These are phyloP conservation scores for Timema cristinae DNA, from an alignment of 2,888 invertebrate genomes.

Conservation along the genomic window DNA sequence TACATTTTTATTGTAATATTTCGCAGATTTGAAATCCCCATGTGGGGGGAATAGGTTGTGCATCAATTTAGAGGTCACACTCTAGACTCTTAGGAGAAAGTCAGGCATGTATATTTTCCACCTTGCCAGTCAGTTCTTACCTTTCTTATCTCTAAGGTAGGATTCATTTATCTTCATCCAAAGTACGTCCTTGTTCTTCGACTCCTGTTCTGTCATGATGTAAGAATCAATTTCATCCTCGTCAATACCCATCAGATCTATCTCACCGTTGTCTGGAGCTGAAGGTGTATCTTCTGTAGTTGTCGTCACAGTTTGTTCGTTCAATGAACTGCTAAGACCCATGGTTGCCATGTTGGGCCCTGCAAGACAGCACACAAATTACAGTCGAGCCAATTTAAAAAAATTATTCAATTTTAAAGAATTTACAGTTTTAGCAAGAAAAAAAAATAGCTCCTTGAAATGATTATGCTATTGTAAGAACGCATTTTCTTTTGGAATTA, in stretches of 20 bases:
- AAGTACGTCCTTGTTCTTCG: conserved; percentile 70
- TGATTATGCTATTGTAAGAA: no score
- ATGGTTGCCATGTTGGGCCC: conserved; percentile 62
- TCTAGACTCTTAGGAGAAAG: background rate
- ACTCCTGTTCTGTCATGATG: conserved; percentile 78
- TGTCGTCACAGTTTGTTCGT: conserved; percentile 40
- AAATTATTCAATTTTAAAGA: no score
- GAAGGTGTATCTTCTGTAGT: conserved; percentile 28
- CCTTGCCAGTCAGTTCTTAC: conserved; percentile 45
- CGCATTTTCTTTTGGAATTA: no score
- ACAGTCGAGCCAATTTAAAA: no score
- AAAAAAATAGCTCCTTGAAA: no score
- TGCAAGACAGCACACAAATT: conserved; percentile 35
- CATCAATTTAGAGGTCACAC: background rate
- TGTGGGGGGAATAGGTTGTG: no score
- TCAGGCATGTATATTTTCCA: conserved; percentile 3
- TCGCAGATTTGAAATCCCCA: no score
- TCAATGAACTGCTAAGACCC: conserved; percentile 60
- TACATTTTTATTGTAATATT: no score
- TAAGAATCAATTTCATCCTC: conserved; percentile 88
- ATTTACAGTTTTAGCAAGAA: no score
- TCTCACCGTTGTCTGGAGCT: conserved; percentile 48
- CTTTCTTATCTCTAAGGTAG: conserved; percentile 78
- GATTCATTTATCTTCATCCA: conserved; percentile 89
- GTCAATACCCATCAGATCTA: conserved; percentile 70